Evolutionary conservation across 2,113 vertebrate species (phyloP), one percentile per base, ranked within the genome.

Genomic region (Marmota flaviventris): DNA sequence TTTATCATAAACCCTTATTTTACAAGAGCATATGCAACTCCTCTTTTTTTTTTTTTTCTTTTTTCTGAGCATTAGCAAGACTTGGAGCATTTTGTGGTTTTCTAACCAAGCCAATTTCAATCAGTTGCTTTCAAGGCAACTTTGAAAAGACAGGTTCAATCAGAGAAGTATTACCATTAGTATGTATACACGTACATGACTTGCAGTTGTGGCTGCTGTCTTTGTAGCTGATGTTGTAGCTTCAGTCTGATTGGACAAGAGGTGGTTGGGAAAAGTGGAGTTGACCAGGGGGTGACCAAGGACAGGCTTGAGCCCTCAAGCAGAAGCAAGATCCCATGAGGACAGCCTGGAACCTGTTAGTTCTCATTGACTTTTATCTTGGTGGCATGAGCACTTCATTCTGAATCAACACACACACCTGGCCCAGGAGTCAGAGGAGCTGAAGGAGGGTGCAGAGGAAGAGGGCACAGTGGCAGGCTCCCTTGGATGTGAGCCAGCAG

Each of bases 71-170:
- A 72, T 11, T 17, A 81, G 89, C 25, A 95, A 48, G 53, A 89
- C 0, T 0, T 34, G 37, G 24, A 56, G 76, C 83, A 67, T 93
- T 97, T 90, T 85, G 58, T 12, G 72, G 22, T 95, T 97, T 96
- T 90, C 86, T 81, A 75, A 61, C 69, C 61, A 87, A 81, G 6
- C 22, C 82, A 63, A 9, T 84, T 75, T 93, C 94, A 97, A 91
- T 82, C 87, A 77, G 87, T 87, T 96, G 93, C 91, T 95, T 63
- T 58, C 13, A 78, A 85, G 76, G 65, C 72, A 85, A 77, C 22
- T 61, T 63, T 75, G 58, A 53, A 65, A 75, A 85, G 51, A 65
- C 97, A n/a, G 24, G 75, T 37, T 81, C 37, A 56, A 1, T 75
- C 11, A 37, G 27, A 51, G 65, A 32, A 69, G 4, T 12, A 34